Base-by-base conservation (phyloP, 2,888 invertebrate genomes). In the Agrochola lota region DNA sequence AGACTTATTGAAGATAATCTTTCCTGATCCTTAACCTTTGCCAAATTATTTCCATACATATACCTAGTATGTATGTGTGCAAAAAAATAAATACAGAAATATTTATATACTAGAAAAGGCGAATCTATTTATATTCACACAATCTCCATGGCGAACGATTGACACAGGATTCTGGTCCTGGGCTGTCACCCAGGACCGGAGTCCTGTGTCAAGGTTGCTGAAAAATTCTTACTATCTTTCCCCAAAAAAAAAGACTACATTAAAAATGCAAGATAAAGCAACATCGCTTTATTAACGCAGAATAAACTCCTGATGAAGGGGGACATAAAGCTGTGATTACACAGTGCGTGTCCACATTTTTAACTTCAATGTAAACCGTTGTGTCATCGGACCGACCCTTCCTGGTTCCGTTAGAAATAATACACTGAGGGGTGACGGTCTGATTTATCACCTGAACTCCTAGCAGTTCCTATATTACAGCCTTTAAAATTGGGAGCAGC, bases 361-460 rank as follows among this genome's bases (percentile, higher is more conserved):
- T 81, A 84, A 85, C 49, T 72, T 87, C 52, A 78, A 81, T 85
- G 62, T 78, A 81, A 85, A 87, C 59, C 67, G 85, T 76, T 52
- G 55, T 81, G 78, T 85, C 87, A 85, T 85, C 71, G 59, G n/a
- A 12, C 35, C 23, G 74, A 68, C 80, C 82, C 66, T 78, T 68
- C 76, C 69, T 62, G 81, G 74, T 69, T 78, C 64, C 59, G 71
- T 71, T 78, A 78, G 63, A 85, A 87, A 81, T 85, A 87, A 81
- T 85, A 67, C 70, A 78, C 60, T 23, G 26, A 9, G 59, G 40
- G 11, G 43, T 67, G 52, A 67, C 60, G 17, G 60, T 11, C 64
- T 74, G 66, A 85, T 85, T 81, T 78, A 87, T 85, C 69, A 62
- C 70, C 71, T 67, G 26, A 52, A 74, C 73, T 72, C 67, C 30